Conservation (phyloP, 2,113 vertebrate species). For the Amblyopsis rosae region DNA sequence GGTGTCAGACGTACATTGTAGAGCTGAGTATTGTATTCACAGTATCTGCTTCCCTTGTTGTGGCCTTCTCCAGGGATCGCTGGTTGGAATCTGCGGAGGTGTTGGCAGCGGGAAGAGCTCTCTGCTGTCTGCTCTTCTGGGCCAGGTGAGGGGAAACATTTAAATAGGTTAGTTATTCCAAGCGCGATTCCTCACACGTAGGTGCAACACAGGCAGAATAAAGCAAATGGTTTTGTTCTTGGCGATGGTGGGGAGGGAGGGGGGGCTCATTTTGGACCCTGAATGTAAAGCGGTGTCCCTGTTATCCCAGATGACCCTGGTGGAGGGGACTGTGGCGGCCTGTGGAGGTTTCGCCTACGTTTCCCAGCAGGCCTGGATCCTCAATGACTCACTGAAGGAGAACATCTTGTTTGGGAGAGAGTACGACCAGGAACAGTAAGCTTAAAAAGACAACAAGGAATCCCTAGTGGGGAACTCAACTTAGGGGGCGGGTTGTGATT, state of each 20-base stretch:
- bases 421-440: constrained; percentile 75
- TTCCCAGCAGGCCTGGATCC: constrained; percentile 83
- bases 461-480: not conserved
- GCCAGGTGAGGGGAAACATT: constrained; percentile 72
- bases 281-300: constrained; percentile 3
- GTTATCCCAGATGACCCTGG: constrained; percentile 72
- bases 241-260: no score
- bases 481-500: not conserved
- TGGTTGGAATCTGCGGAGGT: constrained; percentile 82
- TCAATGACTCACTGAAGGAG: constrained; percentile 79
- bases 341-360: constrained; percentile 75
- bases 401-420: constrained; percentile 82
- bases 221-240: no score
- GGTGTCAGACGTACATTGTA: no score
- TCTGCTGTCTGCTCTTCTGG: constrained; percentile 81
- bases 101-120: constrained; percentile 84
- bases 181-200: no score
- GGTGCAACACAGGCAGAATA: no score
- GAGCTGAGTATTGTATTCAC: no score
- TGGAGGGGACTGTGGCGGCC: constrained; percentile 74
- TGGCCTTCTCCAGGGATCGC: constrained; percentile 65
- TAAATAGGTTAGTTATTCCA: not conserved
- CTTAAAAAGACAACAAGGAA: not conserved
- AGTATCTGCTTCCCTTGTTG: not conserved
- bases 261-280: not conserved